Conservation (phyloP, 1,140 invertebrate genomes). For the Drosophila willistoni region DNA sequence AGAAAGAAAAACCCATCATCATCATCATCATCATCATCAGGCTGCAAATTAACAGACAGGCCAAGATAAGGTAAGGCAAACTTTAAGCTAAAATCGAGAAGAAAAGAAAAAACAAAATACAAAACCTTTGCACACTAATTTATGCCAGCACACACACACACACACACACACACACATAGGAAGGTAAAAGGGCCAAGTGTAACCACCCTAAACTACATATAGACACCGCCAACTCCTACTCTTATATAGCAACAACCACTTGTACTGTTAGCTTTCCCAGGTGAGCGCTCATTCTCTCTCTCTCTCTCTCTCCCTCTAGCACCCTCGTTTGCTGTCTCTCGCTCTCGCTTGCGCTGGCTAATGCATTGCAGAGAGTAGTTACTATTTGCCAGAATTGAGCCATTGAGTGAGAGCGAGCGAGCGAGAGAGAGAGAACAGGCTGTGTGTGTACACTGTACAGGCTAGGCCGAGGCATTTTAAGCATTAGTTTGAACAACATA, state of each 20-base stretch:
- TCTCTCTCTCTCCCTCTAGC: background rate
- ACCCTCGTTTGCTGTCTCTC: slow-evolving; percentile 1
- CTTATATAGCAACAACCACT: slow-evolving; percentile 32
- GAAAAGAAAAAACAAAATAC: background rate
- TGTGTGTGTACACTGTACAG: background rate
- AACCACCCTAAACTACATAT: slow-evolving; percentile 1
- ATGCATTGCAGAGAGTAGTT: no score
- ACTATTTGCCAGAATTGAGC: background rate
- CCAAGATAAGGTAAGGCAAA: slow-evolving; percentile 14
- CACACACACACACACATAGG: background rate
- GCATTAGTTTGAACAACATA: slow-evolving; percentile 81
- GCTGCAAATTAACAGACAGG: slow-evolving; percentile 40
- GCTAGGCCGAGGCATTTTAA: slow-evolving; percentile 75
- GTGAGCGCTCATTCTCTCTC: slow-evolving; percentile 30
- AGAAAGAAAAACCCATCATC: slow-evolving; percentile 30
- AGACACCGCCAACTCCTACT: slow-evolving; percentile 10
- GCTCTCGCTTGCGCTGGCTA: background rate
- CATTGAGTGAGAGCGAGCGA: slow-evolving; percentile 16
- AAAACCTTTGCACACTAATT: slow-evolving; percentile 52
- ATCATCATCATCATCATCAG: slow-evolving; percentile 22
- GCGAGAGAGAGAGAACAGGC: slow-evolving; percentile 25
- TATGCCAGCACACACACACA: slow-evolving; percentile 40
- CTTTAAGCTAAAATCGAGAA: slow-evolving; percentile 48
- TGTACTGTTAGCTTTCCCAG: slow-evolving; percentile 52
- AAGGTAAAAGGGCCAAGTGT: slow-evolving; percentile 18